These are phyloP conservation scores for Ageneiosus marmoratus DNA, from an alignment of 2,113 vertebrate species.

Conservation along the genomic window DNA sequence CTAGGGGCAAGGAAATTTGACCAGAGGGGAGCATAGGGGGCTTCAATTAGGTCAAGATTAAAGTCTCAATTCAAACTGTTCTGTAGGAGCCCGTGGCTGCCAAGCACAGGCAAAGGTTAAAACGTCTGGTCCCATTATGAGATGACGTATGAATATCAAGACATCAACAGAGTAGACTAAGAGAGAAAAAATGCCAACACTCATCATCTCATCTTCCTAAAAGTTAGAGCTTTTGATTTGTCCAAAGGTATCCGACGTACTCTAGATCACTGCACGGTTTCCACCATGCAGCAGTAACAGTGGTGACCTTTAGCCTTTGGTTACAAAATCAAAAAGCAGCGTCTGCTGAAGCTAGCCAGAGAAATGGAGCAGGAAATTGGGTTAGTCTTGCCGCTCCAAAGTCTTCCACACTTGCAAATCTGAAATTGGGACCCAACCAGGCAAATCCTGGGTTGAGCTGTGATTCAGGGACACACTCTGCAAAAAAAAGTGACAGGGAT, in stretches of 20 bases:
- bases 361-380: conserved; percentile 55
- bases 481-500: conserved; percentile 42
- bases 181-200: conserved; percentile 13
- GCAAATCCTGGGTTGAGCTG: conserved; percentile 41
- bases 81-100: not conserved
- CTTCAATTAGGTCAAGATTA: conserved; percentile 76
- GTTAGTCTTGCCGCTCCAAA: conserved; percentile 41
- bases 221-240: conserved; percentile 11
- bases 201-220: not conserved
- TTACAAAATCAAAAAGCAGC: not conserved
- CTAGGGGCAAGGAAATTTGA: conserved; percentile 69
- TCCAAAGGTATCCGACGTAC: not conserved
- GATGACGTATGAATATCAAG: conserved; percentile 38
- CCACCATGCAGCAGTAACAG: not conserved
- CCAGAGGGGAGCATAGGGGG: conserved; percentile 68
- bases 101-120: conserved; percentile 29
- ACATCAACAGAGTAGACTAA: conserved; percentile 10
- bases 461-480: conserved; percentile 28
- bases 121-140: conserved; percentile 3
- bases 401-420: conserved; percentile 53
- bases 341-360: not conserved
- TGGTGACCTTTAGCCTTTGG: conserved; percentile 25
- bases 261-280: not conserved
- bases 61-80: conserved; percentile 36
- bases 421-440: conserved; percentile 47